Percentiles rank a stretch among this genome's conserved stretches.
These are phyloP conservation scores for Phodopus roborovskii DNA, from an alignment of 2,113 vertebrate species.

Conservation along the genomic window DNA sequence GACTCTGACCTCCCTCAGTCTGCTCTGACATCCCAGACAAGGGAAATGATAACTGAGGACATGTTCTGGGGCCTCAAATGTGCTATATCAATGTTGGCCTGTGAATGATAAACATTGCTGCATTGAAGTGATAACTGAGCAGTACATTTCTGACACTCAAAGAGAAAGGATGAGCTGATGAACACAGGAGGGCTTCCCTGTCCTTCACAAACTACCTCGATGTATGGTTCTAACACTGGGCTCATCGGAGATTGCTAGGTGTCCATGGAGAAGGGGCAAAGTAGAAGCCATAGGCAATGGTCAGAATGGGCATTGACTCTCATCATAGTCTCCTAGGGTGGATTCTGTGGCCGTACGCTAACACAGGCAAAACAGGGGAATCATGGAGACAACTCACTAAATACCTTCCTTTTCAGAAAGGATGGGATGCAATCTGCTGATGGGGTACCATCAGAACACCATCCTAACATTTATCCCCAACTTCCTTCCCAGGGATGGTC, in stretches of 20 bases:
- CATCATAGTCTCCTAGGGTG: background rate
- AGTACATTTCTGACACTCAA: background rate
- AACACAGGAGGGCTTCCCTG: background rate
- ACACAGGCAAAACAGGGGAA: background rate
- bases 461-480: background rate
- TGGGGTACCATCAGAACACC: background rate
- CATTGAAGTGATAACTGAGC: background rate
- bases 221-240: rapidly evolving
- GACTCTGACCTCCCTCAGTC: background rate
- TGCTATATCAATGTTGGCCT: background rate
- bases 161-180: background rate
- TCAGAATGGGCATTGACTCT: background rate
- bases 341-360: background rate
- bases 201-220: background rate
- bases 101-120: background rate
- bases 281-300: background rate
- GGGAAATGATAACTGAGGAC: background rate
- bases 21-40: background rate
- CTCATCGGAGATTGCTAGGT: background rate
- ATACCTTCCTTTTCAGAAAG: background rate
- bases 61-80: background rate
- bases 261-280: background rate
- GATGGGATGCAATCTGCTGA: background rate
- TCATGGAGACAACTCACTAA: background rate
- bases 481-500: background rate